phyloP scores from a whole-genome alignment of 2,888 invertebrate species.

The Ganaspis brasiliensis region DNA sequence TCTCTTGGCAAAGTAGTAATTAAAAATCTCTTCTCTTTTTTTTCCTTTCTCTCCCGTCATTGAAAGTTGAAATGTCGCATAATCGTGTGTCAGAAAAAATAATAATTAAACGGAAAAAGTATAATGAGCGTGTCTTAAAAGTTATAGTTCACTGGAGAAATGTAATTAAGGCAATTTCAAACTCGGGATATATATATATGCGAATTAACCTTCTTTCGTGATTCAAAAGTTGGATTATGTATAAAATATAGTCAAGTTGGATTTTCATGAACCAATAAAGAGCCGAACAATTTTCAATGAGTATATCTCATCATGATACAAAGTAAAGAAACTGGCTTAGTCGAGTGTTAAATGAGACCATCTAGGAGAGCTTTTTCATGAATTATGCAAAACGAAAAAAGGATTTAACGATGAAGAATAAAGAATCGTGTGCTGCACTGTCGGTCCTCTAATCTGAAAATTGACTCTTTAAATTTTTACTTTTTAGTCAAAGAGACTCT shows the following conservation, averaged over 20 bases:
- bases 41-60: background rate
- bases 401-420: slow-evolving; percentile 26
- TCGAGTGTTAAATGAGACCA: slow-evolving; percentile 7
- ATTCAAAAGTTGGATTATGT: slow-evolving; percentile 1
- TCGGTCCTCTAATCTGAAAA: background rate
- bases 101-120: slow-evolving; percentile 34
- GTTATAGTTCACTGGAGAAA: background rate
- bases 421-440: slow-evolving; percentile 1
- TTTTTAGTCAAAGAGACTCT: background rate
- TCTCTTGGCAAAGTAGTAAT: slow-evolving; percentile 22
- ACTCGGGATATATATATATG: no score
- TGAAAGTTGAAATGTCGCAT: slow-evolving; percentile 15
- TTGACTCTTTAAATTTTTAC: background rate
- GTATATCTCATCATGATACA: slow-evolving; percentile 4
- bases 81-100: slow-evolving; percentile 16
- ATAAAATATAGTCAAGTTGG: background rate
- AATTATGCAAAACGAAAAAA: slow-evolving; percentile 40
- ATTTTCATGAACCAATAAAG: slow-evolving; percentile 30
- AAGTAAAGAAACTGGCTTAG: slow-evolving; percentile 17
- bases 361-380: slow-evolving; percentile 19
- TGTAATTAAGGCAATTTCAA: slow-evolving; percentile 9
- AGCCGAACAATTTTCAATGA: background rate
- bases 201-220: slow-evolving; percentile 9
- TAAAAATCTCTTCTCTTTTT: slow-evolving; percentile 14
- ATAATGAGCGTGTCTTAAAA: slow-evolving; percentile 14